Evolutionary conservation across 2,888 invertebrate species (phyloP).

Genomic region (Hylaea fasciaria): DNA sequence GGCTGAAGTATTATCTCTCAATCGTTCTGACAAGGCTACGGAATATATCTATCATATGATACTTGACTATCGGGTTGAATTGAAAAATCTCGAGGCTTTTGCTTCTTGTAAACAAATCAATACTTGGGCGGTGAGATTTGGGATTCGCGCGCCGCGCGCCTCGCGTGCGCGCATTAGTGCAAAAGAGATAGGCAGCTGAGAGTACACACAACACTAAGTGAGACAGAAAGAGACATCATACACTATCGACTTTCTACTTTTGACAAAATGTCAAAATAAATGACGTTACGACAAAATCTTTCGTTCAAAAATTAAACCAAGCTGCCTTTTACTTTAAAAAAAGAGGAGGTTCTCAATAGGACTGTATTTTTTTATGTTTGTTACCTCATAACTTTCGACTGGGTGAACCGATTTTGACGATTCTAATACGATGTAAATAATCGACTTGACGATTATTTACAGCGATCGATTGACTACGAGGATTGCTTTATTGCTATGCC

Average conservation of each 20-base stretch:
- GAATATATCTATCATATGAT: conserved; percentile 58
- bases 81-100: conserved; percentile 56
- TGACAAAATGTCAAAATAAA: too few relatives aligned
- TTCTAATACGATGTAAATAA: too few relatives aligned
- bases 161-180: conserved; percentile 59
- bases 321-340: too few relatives aligned
- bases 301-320: too few relatives aligned
- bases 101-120: conserved; percentile 81
- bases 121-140: conserved; percentile 67
- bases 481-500: too few relatives aligned
- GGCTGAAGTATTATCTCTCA: conserved; percentile 73
- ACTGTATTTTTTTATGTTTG: too few relatives aligned
- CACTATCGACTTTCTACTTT: too few relatives aligned
- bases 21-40: conserved; percentile 77
- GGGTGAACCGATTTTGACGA: too few relatives aligned
- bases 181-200: conserved; percentile 34
- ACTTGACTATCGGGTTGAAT: conserved; percentile 38
- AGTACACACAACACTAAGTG: not conserved
- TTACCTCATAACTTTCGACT: too few relatives aligned
- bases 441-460: too few relatives aligned
- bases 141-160: conserved; percentile 50
- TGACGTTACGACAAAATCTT: not conserved
- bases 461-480: too few relatives aligned
- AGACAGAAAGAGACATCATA: not conserved
- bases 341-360: too few relatives aligned